Base-by-base conservation (phyloP, 2,888 invertebrate species). In the Nesidiocoris tenuis region DNA sequence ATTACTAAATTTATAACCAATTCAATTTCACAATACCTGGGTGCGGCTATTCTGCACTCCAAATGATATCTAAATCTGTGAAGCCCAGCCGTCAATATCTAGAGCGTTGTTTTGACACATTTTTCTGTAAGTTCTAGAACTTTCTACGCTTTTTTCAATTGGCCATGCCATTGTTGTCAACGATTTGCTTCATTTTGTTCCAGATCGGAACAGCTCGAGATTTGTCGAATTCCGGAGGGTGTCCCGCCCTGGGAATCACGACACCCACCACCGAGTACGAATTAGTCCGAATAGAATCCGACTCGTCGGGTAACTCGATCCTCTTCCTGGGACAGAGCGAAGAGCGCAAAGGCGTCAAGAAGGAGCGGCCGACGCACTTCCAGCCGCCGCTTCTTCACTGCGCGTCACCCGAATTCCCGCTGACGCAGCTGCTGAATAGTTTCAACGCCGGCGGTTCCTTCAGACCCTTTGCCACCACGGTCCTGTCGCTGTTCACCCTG, bases 381-480 rank as follows among this genome's bases (percentile, higher is more conserved):
- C 87, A 87, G 80, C 83, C 84, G 12, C 86, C 88, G 1, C 81
- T 88, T 68, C 82, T 87, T 16, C 85, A 85, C 79, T 87, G 87
- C 80, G 76, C 77, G 61, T 76, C 80, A 54, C 79, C 81, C 56
- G 79, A 81, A 19, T 81, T 82, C 9, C 79, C 78, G n/a, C 74
- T 78, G 39, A 78, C 78, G 7, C 79, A 79, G 66, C 78, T 79
- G 75, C 70, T 79, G 61, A 77, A 75, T 75, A 72, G 77, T 65
- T 76, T 68, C 71, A 78, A 74, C 65, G 61, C 0, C 63, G 59
- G 57, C 2, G 65, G 74, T 17, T 23, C 63, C 16, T 25, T 61
- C 25, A 61, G 54, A 16, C 23, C 56, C 1, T 7, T 61, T 19
- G 39, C 56, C 0, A 59, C 17, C 17, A n/a, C 59, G 3, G 2